These are phyloP conservation scores for Leuciscus idus DNA, from an alignment of 2,113 vertebrate genomes.

Conservation along the genomic window DNA sequence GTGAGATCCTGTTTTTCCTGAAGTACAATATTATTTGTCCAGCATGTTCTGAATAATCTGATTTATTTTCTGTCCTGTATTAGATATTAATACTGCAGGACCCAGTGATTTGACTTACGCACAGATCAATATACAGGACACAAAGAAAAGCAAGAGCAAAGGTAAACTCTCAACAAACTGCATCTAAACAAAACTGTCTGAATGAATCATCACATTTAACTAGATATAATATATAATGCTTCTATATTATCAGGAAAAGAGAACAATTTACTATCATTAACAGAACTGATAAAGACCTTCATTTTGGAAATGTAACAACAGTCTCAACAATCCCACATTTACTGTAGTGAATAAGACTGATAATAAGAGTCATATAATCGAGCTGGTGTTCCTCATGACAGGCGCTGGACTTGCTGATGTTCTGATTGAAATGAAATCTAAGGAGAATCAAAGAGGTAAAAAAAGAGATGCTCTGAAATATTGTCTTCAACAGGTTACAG, in stretches of 20 bases:
- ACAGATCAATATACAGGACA: conserved; percentile 15
- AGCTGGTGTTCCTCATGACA: not conserved
- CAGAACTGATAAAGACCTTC: not conserved
- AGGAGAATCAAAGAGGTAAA: not conserved
- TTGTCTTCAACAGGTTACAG: not conserved
- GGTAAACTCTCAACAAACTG: not conserved
- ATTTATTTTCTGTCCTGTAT: not conserved
- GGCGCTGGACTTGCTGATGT: not conserved
- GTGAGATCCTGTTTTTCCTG: not conserved
- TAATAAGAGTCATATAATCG: not conserved
- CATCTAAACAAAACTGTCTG: not conserved
- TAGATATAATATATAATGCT: not conserved
- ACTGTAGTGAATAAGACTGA: not conserved
- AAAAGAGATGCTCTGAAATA: not conserved
- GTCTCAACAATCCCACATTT: not conserved
- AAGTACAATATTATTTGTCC: not conserved
- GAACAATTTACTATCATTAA: not conserved
- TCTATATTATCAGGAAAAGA: not conserved
- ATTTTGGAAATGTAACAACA: not conserved
- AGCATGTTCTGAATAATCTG: not conserved
- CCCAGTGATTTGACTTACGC: conserved; percentile 27
- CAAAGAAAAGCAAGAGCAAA: conserved; percentile 6
- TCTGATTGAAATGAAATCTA: not conserved
- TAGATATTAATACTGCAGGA: not conserved
- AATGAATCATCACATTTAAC: not conserved